Evolutionary conservation across 1,140 invertebrate genomes (phyloP).

Genomic region (Archivesica marissinica): DNA sequence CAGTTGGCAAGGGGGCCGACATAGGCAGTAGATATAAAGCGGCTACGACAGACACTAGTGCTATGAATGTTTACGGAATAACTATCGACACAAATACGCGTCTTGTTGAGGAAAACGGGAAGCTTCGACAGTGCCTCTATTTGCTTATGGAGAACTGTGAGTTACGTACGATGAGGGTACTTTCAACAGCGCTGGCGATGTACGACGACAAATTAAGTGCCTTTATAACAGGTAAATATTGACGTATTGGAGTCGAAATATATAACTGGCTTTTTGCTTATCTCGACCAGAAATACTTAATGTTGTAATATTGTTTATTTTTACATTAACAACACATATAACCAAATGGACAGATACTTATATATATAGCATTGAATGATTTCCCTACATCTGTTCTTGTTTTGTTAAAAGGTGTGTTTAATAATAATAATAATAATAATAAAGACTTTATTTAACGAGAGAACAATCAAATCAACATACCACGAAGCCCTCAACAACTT

Average conservation of each 20-base stretch:
- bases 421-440: too few species aligned
- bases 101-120: constrained; percentile 3
- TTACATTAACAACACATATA: too few species aligned
- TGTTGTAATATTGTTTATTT: background rate
- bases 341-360: too few species aligned
- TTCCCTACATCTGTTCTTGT: background rate
- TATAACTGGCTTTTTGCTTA: background rate
- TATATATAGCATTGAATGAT: background rate
- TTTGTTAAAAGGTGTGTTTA: too few species aligned
- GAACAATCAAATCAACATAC: too few species aligned
- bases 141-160: constrained; percentile 4
- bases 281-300: background rate
- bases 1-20: too few species aligned
- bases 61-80: background rate
- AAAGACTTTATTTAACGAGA: too few species aligned
- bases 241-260: background rate
- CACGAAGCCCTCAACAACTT: background rate
- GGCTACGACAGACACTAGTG: too few species aligned
- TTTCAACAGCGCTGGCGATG: background rate
- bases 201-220: constrained; percentile 26
- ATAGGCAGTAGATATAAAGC: background rate
- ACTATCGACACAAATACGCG: background rate
- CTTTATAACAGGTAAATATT: constrained; percentile 24
- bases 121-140: background rate
- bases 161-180: background rate